Conservation (phyloP, 2,888 invertebrate species). For the Mesochorus sp. region DNA sequence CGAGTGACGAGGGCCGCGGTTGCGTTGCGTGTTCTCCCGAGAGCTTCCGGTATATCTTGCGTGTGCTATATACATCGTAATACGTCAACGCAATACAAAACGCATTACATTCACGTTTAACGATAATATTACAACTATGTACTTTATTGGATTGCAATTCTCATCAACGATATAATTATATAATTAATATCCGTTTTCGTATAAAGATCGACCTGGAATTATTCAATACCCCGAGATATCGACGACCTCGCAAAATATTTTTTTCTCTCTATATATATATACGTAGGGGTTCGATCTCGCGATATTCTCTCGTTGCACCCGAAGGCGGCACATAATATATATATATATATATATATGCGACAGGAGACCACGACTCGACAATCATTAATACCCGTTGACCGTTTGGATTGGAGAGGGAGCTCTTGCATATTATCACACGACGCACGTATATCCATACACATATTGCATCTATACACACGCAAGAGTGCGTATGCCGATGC, state of each 20-base stretch:
- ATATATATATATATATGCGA: constrained; percentile 34
- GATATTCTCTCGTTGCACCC: constrained; percentile 51
- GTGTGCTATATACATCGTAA: too few relatives aligned
- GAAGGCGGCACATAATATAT: constrained; percentile 53
- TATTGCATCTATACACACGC: constrained; percentile 38
- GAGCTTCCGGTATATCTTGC: constrained; percentile 42
- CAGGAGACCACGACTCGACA: constrained; percentile 38
- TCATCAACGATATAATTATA: too few relatives aligned
- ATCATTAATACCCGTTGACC: constrained; percentile 77
- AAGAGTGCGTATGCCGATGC: constrained; percentile 46
- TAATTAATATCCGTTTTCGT: too few relatives aligned
- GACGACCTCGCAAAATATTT: constrained; percentile 22
- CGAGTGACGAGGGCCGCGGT: constrained; percentile 65
- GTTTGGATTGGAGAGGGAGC: constrained; percentile 67
- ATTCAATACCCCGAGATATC: too few relatives aligned
- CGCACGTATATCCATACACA: constrained; percentile 56
- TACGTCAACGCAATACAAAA: too few relatives aligned
- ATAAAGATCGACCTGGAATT: too few relatives aligned
- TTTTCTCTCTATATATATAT: constrained; percentile 19
- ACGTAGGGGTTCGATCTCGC: constrained; percentile 36
- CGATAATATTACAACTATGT: too few relatives aligned
- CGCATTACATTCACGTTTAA: constrained; percentile 20
- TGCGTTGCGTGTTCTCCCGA: constrained; percentile 61
- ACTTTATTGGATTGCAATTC: too few relatives aligned
- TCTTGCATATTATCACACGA: constrained; percentile 64